Evolutionary conservation across 37 sponge, comb jelly and placozoan species (phyloP).

Genomic region (Chondrilla cf. caribensis): DNA sequence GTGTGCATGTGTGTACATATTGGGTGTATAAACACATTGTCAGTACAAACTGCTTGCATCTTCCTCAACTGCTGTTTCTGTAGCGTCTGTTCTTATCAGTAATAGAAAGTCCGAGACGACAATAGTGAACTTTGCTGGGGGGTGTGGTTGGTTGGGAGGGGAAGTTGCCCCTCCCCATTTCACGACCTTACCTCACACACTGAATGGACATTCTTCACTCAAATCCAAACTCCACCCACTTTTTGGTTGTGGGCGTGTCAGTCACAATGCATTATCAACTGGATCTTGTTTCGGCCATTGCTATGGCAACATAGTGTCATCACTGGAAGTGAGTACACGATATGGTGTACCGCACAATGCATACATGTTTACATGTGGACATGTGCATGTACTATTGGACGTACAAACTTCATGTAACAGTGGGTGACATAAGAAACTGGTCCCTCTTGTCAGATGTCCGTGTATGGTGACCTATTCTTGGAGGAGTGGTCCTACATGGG

Average conservation of each 20-base stretch:
- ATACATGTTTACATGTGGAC: too few relatives aligned
- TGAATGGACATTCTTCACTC: not conserved
- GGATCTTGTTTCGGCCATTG: too few relatives aligned
- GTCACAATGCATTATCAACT: too few relatives aligned
- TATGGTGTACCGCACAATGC: too few relatives aligned
- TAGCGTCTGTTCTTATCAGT: not conserved
- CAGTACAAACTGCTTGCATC: too few relatives aligned
- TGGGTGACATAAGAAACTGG: too few relatives aligned
- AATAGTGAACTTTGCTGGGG: not conserved
- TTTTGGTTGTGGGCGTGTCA: not conserved
- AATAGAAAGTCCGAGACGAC: not conserved
- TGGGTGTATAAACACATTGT: too few relatives aligned
- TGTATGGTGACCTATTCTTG: not conserved
- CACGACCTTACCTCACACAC: constrained; percentile 3
- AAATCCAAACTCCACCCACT: constrained; percentile 14
- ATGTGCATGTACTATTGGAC: too few relatives aligned
- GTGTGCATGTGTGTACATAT: too few relatives aligned
- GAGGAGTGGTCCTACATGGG: not conserved
- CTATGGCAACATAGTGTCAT: too few relatives aligned
- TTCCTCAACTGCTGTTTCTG: not conserved
- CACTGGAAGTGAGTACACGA: too few relatives aligned
- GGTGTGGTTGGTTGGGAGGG: not conserved
- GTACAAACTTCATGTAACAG: too few relatives aligned
- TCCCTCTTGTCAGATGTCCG: not conserved
- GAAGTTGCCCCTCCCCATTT: not conserved